Evolutionary conservation across 2,888 invertebrate species (phyloP), one percentile per base, ranked within the genome.

Genomic region (Antheraea yamamai): DNA sequence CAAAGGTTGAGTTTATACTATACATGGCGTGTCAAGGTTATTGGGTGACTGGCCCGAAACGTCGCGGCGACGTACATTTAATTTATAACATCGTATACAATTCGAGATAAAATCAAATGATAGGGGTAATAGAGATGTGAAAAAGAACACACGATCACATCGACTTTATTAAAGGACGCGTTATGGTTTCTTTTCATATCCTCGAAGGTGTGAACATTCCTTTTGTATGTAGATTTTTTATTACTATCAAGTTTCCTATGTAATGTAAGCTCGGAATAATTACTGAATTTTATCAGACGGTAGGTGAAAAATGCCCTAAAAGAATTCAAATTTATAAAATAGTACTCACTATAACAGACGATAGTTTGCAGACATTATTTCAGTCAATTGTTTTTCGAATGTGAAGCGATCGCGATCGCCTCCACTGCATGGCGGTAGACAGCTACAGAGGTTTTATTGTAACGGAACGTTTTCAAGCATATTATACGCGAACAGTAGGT

Each of bases 1-100:
- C 79, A 79, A 80, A 80, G 78, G 79, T 79, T 76, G 74, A 26
- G 52, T 26, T 39, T 72, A 72, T 39, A 70, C 70, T 58, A 76
- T 72, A 75, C 72, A 73, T 78, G 75, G 74, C 72, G 76, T 80
- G 84, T 83, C 89, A 90, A 90, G 89, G 87, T 82, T 86, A 83
- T 83, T 79, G 75, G 83, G 85, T 87, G 84, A 84, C 83, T 76
- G 75, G 79, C 81, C 81, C 66, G 75, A 74, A 79, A 77, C 61
- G 73, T 75, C 81, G 78, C 64, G 30, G 26, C 2, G 52, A 14
- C 16, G 64, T 66, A 66, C 26, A 14, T 80, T 82, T 80, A 77
- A 82, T 80, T 80, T 82, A 80, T 75, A 73, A 76, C 73, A 72
- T 73, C 74, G 70, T 78, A 77, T 78, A 80, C 77, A 82, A 80